phyloP scores from a whole-genome alignment of 2,888 invertebrate genomes.

The Xylota segnis region DNA sequence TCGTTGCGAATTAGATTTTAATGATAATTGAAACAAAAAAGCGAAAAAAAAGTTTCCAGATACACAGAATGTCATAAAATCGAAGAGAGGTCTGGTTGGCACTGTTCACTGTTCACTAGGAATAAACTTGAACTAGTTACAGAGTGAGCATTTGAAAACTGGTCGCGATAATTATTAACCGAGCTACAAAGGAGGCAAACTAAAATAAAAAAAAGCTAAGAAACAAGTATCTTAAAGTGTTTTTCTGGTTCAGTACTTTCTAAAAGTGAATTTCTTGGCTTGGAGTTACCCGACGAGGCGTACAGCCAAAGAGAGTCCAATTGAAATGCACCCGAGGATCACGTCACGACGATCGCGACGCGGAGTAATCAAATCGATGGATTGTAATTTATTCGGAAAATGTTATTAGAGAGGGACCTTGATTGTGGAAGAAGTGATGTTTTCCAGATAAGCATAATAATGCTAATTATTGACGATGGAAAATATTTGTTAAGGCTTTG shows the following conservation, averaged over 20 bases:
- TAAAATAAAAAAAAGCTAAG: conserved; percentile 1
- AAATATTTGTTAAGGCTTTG: background rate
- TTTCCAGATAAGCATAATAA: background rate
- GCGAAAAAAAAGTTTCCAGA: background rate
- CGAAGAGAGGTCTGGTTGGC: conserved; percentile 17
- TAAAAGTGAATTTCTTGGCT: conserved; percentile 70
- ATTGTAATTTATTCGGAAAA: conserved; percentile 36
- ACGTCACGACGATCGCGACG: conserved; percentile 10
- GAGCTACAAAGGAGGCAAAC: background rate
- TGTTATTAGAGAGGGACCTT: conserved; percentile 1
- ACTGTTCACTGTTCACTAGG: conserved; percentile 16
- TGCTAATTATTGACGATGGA: background rate
- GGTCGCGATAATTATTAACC: conserved; percentile 52
- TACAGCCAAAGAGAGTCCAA: conserved; percentile 23
- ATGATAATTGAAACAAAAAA: conserved; percentile 8
- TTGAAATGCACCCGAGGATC: conserved; percentile 40
- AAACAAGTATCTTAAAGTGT: conserved; percentile 48
- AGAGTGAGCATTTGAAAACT: conserved; percentile 49
- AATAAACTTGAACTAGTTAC: conserved; percentile 64
- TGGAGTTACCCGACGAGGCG: conserved; percentile 3
- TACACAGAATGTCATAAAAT: conserved; percentile 34
- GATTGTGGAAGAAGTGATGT: conserved; percentile 7
- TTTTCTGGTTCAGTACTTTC: conserved; percentile 66
- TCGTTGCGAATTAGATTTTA: conserved; percentile 21
- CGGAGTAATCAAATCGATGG: conserved; percentile 20